Evolutionary conservation across 2,113 vertebrate genomes (phyloP), one percentile per base, ranked within the genome.

Genomic region (Arothron firmamentum): DNA sequence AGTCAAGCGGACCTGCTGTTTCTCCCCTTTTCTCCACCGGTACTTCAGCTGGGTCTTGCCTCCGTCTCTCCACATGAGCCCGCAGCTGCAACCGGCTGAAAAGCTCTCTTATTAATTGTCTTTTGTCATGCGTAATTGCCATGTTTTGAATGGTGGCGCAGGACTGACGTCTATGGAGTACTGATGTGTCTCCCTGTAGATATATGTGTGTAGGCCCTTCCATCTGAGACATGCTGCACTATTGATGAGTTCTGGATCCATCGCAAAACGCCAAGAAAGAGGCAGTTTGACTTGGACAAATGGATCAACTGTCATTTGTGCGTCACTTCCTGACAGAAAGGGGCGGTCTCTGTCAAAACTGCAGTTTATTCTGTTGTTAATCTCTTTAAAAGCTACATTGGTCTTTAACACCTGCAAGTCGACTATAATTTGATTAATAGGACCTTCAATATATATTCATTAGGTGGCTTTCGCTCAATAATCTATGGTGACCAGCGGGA

Each of bases 91-190:
- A 75, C 81, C 77, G 86, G 73, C 86, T 95, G 92, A 97, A 97
- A 95, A 88, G 93, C 89, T 80, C 91, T 88, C 92, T 93, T 94
- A 89, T 89, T 92, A 96, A 98, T 98, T 97, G 92, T 92, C 90
- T 90, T 97, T 98, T 99, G 94, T 98, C 91, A 95, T 95, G 93
- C 93, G 93, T 94, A 98, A 91, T 90, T 91, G 87, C 81, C 75
- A 87, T 82, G 65, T 88, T 93, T 93, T 94, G 92, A 94, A 92
- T 93, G 56, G 78, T 59, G 62, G 49, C 59, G 53, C 18, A 89
- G 90, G 86, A 86, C 89, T 89, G 83, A 83, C 86, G 82, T 89
- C 70, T 90, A 90, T 90, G 87, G 87, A 90, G 86, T 82, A 82
- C 65, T 61, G 52, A 18, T 19, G 17, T 49, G 17, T 5, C n/a